phyloP scores from a whole-genome alignment of 1,140 invertebrate genomes.

The Lethrus apterus region DNA sequence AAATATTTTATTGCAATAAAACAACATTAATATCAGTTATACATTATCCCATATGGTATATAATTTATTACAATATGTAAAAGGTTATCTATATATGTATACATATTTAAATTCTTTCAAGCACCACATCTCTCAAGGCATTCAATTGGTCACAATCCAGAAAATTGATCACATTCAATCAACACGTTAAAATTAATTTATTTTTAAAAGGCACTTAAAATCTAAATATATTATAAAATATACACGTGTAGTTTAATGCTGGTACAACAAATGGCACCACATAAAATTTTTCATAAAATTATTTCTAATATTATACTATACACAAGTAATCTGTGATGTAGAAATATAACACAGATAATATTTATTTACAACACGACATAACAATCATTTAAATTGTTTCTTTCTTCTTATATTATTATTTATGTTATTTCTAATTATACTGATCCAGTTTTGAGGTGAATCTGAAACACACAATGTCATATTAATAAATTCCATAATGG shows the following conservation, averaged over 20 bases:
- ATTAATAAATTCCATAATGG: no score
- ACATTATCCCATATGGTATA: conserved; percentile 13
- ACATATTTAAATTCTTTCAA: conserved; percentile 7
- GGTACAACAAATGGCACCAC: conserved; percentile 11
- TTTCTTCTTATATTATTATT: no score
- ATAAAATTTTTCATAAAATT: background rate
- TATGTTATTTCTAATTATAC: no score
- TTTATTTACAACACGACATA: no score
- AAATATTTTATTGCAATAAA: conserved; percentile 18
- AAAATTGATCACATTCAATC: conserved; percentile 1
- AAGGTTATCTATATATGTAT: conserved; percentile 3
- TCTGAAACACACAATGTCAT: no score
- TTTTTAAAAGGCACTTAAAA: conserved; percentile 17
- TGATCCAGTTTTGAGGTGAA: no score
- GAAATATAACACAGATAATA: no score
- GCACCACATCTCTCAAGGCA: conserved; percentile 14
- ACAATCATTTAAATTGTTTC: no score
- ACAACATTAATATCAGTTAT: conserved; percentile 18
- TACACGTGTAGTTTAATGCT: conserved; percentile 7
- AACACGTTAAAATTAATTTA: conserved; percentile 15
- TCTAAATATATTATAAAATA: conserved; percentile 11
- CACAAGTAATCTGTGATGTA: no score
- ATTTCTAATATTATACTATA: background rate
- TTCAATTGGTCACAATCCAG: conserved; percentile 10
- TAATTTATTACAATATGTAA: conserved; percentile 9